Evolutionary conservation across 2,113 vertebrate genomes (phyloP).

Genomic region (Pampusana beccarii): DNA sequence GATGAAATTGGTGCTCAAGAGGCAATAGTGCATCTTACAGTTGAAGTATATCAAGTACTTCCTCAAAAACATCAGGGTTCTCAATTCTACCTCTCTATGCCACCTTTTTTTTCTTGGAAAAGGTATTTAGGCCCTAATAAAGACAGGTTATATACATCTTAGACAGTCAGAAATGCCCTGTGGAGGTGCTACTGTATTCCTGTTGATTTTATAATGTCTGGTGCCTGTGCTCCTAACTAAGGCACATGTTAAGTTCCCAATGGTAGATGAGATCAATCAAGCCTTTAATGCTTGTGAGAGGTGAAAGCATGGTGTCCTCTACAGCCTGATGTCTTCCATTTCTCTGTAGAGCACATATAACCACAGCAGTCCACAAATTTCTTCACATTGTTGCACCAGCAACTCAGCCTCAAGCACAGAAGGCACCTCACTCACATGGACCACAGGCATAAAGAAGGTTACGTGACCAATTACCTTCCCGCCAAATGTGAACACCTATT

Average conservation of each 20-base stretch:
- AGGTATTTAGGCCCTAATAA: background rate
- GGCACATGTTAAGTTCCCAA: background rate
- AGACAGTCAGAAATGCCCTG: background rate
- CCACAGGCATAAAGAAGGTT: background rate
- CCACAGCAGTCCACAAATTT: background rate
- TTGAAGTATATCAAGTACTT: background rate
- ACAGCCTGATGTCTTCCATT: background rate
- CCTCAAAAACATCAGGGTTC: background rate
- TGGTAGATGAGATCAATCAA: background rate
- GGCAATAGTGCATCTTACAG: background rate
- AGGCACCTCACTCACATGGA: fast-evolving
- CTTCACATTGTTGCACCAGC: background rate
- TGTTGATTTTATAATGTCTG: background rate
- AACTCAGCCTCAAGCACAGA: background rate
- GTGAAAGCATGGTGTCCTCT: background rate
- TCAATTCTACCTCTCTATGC: background rate
- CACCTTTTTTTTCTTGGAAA: background rate
- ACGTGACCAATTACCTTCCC: background rate
- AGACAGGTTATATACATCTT: background rate
- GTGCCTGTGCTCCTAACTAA: background rate
- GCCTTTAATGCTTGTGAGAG: background rate
- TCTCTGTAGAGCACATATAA: background rate
- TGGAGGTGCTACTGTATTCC: background rate
- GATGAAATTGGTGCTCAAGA: background rate
- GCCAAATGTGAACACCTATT: background rate